Base-by-base conservation (phyloP, 1,140 invertebrate genomes). In the Dinoponera quadriceps region DNA sequence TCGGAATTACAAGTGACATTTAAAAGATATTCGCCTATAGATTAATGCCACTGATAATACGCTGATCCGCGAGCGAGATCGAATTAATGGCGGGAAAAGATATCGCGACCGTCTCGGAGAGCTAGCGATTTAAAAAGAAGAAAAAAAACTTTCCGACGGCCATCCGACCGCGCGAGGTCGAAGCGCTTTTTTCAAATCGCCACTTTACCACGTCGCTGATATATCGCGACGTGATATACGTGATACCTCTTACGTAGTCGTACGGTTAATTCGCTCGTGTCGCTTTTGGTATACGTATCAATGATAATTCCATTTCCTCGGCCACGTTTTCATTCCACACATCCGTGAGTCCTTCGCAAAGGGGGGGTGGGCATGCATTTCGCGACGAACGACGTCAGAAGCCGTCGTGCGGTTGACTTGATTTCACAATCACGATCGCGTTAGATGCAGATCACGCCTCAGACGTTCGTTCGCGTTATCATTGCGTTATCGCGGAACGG, bases 1-100 rank as follows among this genome's bases (percentile, higher is more conserved):
- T 62, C 73, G 73, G 73, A 63, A 71, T 85, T 78, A 72, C n/a
- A 73, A 66, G 77, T 84, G 44, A 85, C 68, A 57, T 78, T n/a
- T 82, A 38, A 77, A 84, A 81, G 25, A 84, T 25, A 51, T 69
- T 14, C 59, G 25, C 29, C 73, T 68, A 54, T 71, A 84, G 65
- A 82, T 66, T 51, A 55, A 60, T 49, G 13, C 73, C 49, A 73
- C 65, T 27, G 69, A 86, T 75, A 73, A 83, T 83, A 38, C 33
- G 22, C 11, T n/a, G 69, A 49, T 38, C 18, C n/a, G 48, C 51
- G 33, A 54, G 16, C 16, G 13, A 18, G 25, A 81, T 66, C 63
- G 77, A 75, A 57, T 71, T 75, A 90, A 68, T 25, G 14, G 27
- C 29, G 22, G 33, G 29, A 81, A 82, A 51, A 69, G 27, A 48